Conservation (phyloP, 2,888 invertebrate species). For the Polydesmus complanatus region DNA sequence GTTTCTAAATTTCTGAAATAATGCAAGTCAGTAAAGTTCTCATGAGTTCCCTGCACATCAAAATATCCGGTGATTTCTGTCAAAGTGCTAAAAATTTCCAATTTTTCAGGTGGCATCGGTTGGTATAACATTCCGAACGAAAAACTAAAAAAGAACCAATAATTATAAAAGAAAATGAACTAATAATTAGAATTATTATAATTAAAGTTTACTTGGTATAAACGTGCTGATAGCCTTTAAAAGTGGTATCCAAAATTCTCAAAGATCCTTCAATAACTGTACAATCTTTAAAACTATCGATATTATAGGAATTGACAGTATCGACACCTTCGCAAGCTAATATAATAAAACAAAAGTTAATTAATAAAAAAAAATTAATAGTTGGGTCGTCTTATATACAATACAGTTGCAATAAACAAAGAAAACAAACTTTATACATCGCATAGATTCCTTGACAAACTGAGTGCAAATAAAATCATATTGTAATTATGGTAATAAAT, state of each 20-base stretch:
- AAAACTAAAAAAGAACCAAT: no score
- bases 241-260: conserved; percentile 74
- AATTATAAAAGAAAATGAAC: neutral
- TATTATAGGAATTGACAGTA: conserved; percentile 72
- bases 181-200: neutral
- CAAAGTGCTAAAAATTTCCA: conserved; percentile 80
- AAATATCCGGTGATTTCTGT: conserved; percentile 85
- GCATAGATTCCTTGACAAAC: no score
- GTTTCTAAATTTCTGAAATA: conserved; percentile 84
- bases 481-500: no score
- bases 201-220: conserved; percentile 21
- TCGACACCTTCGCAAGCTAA: conserved; percentile 54
- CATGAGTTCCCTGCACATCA: conserved; percentile 75
- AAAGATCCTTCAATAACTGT: conserved; percentile 89
- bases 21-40: conserved; percentile 69
- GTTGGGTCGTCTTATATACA: no score
- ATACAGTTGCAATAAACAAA: no score
- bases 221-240: conserved; percentile 66
- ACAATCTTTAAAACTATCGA: conserved; percentile 75
- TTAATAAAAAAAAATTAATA: no score
- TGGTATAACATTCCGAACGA: conserved; percentile 64
- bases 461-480: no score
- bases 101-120: conserved; percentile 66
- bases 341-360: neutral
- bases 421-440: no score